Conservation (phyloP, 2,113 vertebrate species). For the Maylandia zebra region DNA sequence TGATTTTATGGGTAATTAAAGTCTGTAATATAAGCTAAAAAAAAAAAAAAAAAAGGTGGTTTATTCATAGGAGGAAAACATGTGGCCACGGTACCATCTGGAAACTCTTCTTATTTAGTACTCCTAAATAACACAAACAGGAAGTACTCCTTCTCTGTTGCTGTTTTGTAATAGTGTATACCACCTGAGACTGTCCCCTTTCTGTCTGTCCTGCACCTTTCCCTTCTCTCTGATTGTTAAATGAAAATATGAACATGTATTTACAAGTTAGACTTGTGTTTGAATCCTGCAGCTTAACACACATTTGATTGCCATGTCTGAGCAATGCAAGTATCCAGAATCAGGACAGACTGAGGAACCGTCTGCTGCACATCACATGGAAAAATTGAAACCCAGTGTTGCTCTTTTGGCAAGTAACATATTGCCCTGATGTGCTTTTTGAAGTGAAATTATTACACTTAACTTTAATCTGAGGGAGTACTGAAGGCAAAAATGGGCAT, state of each 20-base stretch:
- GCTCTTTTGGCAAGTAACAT: neutral
- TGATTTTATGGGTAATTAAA: neutral
- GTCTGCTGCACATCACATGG: neutral
- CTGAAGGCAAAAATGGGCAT: neutral
- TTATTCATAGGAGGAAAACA: neutral
- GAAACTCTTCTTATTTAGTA: neutral
- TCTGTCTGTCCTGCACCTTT: neutral
- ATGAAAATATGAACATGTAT: neutral
- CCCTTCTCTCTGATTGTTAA: neutral
- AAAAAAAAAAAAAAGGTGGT: neutral
- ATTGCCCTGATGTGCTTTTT: neutral
- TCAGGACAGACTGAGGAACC: neutral
- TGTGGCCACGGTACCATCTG: neutral
- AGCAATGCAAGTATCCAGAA: neutral
- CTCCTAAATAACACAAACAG: neutral
- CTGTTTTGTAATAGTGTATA: neutral
- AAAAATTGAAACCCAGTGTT: neutral
- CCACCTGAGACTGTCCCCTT: neutral
- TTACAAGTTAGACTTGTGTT: neutral
- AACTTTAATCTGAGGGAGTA: neutral
- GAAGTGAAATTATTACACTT: neutral
- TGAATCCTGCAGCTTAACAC: neutral
- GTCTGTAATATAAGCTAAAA: neutral
- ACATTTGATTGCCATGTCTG: neutral
- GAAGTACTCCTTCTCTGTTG: neutral